Conservation (phyloP, 2,888 invertebrate species). For the Epinotia bilunana region DNA sequence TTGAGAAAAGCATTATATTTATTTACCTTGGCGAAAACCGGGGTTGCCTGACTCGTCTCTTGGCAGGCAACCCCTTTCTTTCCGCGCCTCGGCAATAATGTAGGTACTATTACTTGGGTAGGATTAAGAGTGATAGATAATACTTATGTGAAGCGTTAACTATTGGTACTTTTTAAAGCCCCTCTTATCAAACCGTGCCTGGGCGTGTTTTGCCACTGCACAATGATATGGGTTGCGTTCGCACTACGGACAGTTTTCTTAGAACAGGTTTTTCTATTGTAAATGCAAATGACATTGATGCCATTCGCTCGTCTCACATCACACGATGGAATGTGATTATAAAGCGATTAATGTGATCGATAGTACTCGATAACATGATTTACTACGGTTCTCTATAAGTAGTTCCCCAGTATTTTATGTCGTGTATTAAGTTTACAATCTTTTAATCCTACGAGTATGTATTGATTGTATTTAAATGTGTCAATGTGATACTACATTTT, state of each 20-base stretch:
- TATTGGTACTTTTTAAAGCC: no score
- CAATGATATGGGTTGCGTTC: no score
- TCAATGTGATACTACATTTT: background rate
- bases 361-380: slow-evolving; percentile 36
- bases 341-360: slow-evolving; percentile 38
- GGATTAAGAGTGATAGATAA: no score
- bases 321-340: slow-evolving; percentile 37
- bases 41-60: no score
- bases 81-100: no score
- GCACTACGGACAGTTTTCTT: slow-evolving; percentile 8
- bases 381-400: slow-evolving; percentile 21
- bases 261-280: slow-evolving; percentile 21
- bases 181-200: no score
- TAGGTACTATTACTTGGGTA: no score
- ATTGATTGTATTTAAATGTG: background rate
- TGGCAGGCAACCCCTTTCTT: no score
- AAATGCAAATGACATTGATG: slow-evolving; percentile 26
- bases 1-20: no score
- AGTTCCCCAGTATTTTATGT: slow-evolving; percentile 8
- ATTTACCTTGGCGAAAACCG: no score
- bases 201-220: no score
- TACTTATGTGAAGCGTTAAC: no score
- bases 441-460: background rate
- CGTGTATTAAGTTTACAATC: slow-evolving; percentile 3
- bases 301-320: slow-evolving; percentile 21